phyloP scores from a whole-genome alignment of 2,888 invertebrate species.

The Allygus modestus region DNA sequence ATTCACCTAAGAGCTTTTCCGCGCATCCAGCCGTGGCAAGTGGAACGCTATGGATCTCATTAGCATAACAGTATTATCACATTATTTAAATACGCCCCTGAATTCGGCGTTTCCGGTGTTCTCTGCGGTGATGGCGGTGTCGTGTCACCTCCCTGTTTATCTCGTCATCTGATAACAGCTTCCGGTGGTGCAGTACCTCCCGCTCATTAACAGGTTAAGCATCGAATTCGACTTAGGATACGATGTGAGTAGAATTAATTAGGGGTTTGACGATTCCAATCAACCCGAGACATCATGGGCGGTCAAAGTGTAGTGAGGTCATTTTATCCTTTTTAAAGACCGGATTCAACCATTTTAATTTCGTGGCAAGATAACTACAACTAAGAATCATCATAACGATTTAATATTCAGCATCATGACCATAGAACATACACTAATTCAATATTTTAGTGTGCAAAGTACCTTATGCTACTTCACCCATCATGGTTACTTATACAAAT shows the following conservation, averaged over 20 bases:
- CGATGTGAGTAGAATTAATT: neutral
- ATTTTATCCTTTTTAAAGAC: no score
- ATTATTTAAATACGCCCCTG: conserved; percentile 43
- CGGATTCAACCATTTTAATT: no score
- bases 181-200: neutral
- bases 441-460: no score
- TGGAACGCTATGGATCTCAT: neutral
- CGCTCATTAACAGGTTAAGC: neutral
- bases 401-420: no score
- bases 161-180: conserved; percentile 20
- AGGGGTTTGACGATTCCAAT: neutral
- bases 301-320: no score
- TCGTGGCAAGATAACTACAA: no score
- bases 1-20: neutral
- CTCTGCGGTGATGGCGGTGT: conserved; percentile 2
- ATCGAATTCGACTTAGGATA: conserved; percentile 16
- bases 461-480: no score
- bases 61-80: conserved; percentile 48
- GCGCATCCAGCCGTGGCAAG: neutral
- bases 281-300: no score
- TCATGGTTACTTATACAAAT: no score
- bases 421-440: no score
- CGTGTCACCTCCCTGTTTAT: neutral
- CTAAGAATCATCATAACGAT: no score
- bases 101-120: conserved; percentile 38